Percentiles rank a stretch among this genome's conserved stretches.
Evolutionary conservation across 2,797 vertebrate species (phyloP).

Genomic region (Simalia tracyae): DNA sequence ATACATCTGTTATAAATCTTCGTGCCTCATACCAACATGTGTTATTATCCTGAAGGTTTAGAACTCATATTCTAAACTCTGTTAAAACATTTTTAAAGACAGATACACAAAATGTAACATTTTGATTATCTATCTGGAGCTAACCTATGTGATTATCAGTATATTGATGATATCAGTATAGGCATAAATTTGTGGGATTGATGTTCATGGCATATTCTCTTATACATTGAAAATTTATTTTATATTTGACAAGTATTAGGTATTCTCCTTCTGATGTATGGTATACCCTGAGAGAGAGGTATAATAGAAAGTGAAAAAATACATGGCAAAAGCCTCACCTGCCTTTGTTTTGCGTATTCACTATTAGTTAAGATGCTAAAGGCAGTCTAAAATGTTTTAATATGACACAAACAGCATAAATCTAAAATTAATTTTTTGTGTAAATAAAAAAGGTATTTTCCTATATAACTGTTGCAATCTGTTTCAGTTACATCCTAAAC

Average conservation of each 20-base stretch:
- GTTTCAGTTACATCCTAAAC: neutral
- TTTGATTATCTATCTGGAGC: neutral
- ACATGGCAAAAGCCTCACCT: neutral
- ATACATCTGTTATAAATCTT: neutral
- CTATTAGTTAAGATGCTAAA: neutral
- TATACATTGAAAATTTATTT: neutral
- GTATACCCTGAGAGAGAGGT: neutral
- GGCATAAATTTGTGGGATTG: neutral
- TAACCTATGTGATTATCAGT: neutral
- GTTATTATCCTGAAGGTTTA: neutral
- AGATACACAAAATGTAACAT: neutral
- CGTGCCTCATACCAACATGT: neutral
- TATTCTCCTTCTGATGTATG: neutral
- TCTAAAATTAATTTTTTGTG: neutral
- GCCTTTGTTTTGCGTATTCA: neutral
- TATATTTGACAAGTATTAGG: neutral
- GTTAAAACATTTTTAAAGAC: neutral
- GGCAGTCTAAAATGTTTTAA: neutral
- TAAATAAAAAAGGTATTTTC: neutral
- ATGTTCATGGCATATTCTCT: neutral
- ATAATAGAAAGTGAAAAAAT: neutral
- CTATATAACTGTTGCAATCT: neutral
- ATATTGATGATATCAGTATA: neutral
- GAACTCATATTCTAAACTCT: neutral
- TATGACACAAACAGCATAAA: neutral